Evolutionary conservation across 2,888 invertebrate species (phyloP), one percentile per base, ranked within the genome.

Genomic region (Smittia sp.): DNA sequence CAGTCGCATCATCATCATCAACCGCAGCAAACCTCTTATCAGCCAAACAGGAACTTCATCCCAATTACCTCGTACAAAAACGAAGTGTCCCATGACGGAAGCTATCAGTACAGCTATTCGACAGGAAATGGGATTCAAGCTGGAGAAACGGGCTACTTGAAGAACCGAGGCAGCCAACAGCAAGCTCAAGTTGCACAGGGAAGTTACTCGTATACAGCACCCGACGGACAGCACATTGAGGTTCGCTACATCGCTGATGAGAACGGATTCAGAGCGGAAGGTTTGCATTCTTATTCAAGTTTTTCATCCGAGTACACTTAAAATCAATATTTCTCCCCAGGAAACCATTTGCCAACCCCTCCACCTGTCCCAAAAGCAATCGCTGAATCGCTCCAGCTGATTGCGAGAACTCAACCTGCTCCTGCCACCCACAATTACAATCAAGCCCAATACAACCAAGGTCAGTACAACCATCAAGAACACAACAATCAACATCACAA

Each of bases 41-140:
- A 74, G 69, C 32, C 75, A 74, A 32, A 79, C 63, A 79, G 79
- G 76, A 81, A 81, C 74, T 82, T 79, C 74, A 80, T 83, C 6
- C 83, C 83, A 70, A 83, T 83, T 11, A 82, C 82, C 22, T 81
- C 82, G 27, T 83, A 81, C 75, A 81, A 82, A 68, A 83, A 82
- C 75, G 83, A 83, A 38, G 76, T 82, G 9, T 82, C 81, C 70
- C 79, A 80, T 74, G 83, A 83, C 74, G 82, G 82, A 13, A 82
- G 82, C 73, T 82, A 82, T 76, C 78, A 79, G 3, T 85, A 80
- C 77, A 92, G 92, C 79, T 92, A 90, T 78, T 84, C 89, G 62
- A 88, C 91, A 62, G 91, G 88, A 41, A 92, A 92, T 81, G 91
- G 91, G 66, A 91, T 91, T 77, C 88, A 90, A 78, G 90, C 89